Percentiles rank a stretch among this genome's conserved stretches.
These are phyloP conservation scores for Enteromius radiatus DNA, from an alignment of 2,797 vertebrate genomes.

Conservation along the genomic window DNA sequence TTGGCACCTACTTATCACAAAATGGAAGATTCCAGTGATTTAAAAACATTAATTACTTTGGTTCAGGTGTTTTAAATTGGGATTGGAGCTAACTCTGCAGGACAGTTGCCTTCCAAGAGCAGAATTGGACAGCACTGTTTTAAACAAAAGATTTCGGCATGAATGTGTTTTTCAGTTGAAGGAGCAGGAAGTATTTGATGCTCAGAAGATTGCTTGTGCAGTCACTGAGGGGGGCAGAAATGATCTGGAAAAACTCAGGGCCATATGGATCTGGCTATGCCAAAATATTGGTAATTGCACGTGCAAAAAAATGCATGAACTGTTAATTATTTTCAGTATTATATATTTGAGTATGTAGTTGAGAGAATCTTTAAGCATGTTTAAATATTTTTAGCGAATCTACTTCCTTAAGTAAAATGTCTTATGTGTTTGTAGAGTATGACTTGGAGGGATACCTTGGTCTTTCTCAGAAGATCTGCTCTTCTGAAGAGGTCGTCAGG, in stretches of 20 bases:
- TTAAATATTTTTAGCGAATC: background rate
- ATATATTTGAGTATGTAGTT: no score
- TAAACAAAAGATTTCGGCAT: background rate
- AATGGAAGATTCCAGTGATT: background rate
- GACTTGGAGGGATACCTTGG: constrained; percentile 80
- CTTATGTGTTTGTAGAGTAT: constrained; percentile 68
- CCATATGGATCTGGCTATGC: constrained; percentile 86
- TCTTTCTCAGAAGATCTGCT: constrained; percentile 75
- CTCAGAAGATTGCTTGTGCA: constrained; percentile 70
- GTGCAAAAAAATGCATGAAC: background rate
- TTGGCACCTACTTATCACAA: background rate
- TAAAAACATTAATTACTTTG: background rate
- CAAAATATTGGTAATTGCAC: constrained; percentile 79
- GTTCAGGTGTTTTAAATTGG: background rate
- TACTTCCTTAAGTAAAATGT: background rate
- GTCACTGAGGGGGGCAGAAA: constrained; percentile 74
- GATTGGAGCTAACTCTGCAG: background rate
- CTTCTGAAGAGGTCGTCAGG: constrained; percentile 78
- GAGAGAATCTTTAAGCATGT: background rate
- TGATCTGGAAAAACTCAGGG: constrained; percentile 78
- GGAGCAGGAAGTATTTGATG: constrained; percentile 64
- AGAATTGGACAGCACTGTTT: background rate
- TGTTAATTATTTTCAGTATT: background rate
- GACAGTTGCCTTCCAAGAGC: background rate
- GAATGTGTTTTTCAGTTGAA: constrained; percentile 71